Evolutionary conservation across 2,797 vertebrate genomes (phyloP).

Genomic region (Amazonetta brasiliensis): DNA sequence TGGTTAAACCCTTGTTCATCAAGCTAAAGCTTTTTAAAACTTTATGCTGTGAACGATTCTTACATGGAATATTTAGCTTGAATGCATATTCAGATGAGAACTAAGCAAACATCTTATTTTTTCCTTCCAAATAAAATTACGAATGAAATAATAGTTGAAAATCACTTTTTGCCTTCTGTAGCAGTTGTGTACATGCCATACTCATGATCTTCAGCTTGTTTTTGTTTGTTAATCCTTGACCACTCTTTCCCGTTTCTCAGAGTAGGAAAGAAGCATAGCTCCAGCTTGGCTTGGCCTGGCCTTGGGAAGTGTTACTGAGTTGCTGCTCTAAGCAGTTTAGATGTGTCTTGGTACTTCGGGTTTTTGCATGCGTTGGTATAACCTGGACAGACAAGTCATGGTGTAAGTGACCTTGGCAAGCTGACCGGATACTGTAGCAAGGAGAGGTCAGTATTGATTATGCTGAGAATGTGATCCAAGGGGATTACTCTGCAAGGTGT

Average conservation of each 20-base stretch:
- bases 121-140: background rate
- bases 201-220: background rate
- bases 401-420: conserved; percentile 31
- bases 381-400: background rate
- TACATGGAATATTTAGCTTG: background rate
- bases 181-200: background rate
- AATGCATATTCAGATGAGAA: background rate
- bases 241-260: background rate
- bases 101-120: background rate
- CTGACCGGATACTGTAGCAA: background rate
- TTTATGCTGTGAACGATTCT: background rate
- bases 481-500: background rate
- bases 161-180: background rate
- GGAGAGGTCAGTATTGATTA: background rate
- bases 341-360: background rate
- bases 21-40: background rate
- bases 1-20: background rate
- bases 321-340: background rate
- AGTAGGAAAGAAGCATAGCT: background rate
- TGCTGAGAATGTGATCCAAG: background rate
- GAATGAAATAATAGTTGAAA: background rate
- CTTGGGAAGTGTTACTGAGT: background rate
- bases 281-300: background rate
- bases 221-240: background rate
- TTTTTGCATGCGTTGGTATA: background rate